Conservation (phyloP, 2,888 invertebrate species). For the Xylota sylvarum region DNA sequence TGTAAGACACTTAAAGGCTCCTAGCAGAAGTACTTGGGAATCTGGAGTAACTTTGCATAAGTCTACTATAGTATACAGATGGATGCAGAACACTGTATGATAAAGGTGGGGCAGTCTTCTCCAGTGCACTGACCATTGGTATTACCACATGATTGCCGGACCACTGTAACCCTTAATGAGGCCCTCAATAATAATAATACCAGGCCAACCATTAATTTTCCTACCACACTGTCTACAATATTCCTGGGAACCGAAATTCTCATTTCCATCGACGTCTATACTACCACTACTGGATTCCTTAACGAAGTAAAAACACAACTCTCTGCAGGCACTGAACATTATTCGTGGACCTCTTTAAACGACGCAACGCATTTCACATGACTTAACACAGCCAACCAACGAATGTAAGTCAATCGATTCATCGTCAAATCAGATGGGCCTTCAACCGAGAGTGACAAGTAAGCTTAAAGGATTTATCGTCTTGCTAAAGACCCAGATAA, state of each 20-base stretch:
- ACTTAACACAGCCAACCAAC: conserved; percentile 11
- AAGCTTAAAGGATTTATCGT: conserved; percentile 53
- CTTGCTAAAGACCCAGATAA: conserved; percentile 5
- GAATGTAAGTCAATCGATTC: conserved; percentile 35
- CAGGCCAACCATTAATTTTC: not conserved
- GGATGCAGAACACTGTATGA: too few relatives aligned
- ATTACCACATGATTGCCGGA: too few relatives aligned
- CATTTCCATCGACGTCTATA: not conserved
- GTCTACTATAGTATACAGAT: too few relatives aligned
- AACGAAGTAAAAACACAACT: conserved; percentile 55
- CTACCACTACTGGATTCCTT: conserved; percentile 26
- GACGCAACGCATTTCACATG: conserved; percentile 34
- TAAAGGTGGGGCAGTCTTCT: too few relatives aligned
- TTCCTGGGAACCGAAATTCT: conserved; percentile 44
- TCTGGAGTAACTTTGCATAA: too few relatives aligned
- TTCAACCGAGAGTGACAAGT: conserved; percentile 30
- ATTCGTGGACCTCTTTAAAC: conserved; percentile 15
- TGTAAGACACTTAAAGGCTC: too few relatives aligned
- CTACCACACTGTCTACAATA: not conserved
- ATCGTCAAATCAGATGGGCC: conserved; percentile 37
- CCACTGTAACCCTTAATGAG: too few relatives aligned
- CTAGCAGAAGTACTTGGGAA: too few relatives aligned
- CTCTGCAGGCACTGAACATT: conserved; percentile 39
- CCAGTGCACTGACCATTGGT: too few relatives aligned
- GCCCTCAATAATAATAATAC: too few relatives aligned